A percentile compares a stretch with the other conserved stretches of the same genome.
Conservation (phyloP, 2,113 vertebrate genomes). For the Toxostoma redivivum region DNA sequence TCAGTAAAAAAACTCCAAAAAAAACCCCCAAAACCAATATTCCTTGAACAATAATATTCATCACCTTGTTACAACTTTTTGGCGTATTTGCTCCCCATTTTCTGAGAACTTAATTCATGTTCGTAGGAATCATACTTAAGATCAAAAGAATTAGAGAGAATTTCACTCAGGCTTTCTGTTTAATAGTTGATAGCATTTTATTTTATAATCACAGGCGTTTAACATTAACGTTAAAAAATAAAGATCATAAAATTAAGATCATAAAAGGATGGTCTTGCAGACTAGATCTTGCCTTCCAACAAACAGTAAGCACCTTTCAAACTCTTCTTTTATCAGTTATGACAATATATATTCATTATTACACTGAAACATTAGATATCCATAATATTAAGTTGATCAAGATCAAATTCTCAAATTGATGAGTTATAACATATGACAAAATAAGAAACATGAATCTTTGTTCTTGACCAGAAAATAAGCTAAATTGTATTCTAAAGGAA, state of each 20-base stretch:
- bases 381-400: background rate
- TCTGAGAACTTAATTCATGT: background rate
- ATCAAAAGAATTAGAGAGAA: background rate
- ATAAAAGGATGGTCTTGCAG: background rate
- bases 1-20: background rate
- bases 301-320: background rate
- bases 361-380: background rate
- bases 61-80: background rate
- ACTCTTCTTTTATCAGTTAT: background rate
- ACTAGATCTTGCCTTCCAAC: background rate
- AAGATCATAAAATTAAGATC: background rate
- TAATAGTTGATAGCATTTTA: background rate
- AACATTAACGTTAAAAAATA: background rate
- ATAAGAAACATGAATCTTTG: background rate
- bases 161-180: background rate
- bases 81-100: background rate
- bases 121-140: background rate
- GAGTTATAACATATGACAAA: background rate
- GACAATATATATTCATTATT: background rate
- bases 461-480: background rate
- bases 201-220: background rate
- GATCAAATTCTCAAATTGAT: background rate
- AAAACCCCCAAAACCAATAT: no score
- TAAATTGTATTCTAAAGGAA: background rate
- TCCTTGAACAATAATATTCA: background rate